These are phyloP conservation scores for Palythoa heliodiscus DNA, from an alignment of 92 coral and sea anemone genomes.

Conservation along the genomic window DNA sequence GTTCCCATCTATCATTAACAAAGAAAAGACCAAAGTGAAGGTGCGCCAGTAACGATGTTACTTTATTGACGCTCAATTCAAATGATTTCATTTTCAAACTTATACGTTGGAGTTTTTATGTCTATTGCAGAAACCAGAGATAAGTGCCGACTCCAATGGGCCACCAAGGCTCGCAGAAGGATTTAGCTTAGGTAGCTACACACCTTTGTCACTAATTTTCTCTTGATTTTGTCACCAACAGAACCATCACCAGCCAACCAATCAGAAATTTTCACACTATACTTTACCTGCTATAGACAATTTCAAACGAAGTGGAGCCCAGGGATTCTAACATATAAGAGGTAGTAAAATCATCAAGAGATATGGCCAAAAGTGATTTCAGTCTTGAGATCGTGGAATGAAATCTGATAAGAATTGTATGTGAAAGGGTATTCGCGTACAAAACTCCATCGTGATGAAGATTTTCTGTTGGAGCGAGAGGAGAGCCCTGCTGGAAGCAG, in stretches of 20 bases:
- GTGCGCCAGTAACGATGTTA: conserved; percentile 15
- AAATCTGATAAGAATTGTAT: not conserved
- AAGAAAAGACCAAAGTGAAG: conserved; percentile 87
- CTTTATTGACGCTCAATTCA: not conserved
- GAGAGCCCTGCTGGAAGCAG: not conserved
- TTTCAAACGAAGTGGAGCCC: conserved; percentile 69
- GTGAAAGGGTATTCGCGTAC: too few species aligned
- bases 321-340: conserved; percentile 59
- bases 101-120: too few species aligned
- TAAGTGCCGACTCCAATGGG: too few species aligned
- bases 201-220: not conserved
- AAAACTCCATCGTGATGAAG: too few species aligned
- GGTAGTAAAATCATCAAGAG: not conserved
- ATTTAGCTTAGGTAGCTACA: too few species aligned
- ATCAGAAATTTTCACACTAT: conserved; percentile 71
- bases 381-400: not conserved
- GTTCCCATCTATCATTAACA: conserved; percentile 80
- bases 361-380: not conserved
- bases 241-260: conserved; percentile 59
- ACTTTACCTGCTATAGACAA: conserved; percentile 86
- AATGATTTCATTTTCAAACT: too few species aligned
- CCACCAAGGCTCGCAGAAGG: too few species aligned
- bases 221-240: conserved; percentile 12
- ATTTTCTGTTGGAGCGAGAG: too few species aligned
- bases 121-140: too few species aligned